Evolutionary conservation across 2,113 vertebrate genomes (phyloP).

Genomic region (Pituophis catenifer): DNA sequence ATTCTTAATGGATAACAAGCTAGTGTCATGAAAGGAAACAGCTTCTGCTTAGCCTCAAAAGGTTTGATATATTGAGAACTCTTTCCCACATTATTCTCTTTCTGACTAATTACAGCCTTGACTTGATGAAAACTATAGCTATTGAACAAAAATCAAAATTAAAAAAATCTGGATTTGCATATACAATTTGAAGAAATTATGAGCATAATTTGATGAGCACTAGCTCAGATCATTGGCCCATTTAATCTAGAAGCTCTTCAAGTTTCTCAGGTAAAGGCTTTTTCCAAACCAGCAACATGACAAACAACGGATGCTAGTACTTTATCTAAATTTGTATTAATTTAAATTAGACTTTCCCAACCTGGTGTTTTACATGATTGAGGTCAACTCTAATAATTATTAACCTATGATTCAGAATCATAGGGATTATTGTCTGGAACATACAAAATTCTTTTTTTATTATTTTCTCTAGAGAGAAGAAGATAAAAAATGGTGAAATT

Average conservation of each 20-base stretch:
- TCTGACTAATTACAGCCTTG: neutral
- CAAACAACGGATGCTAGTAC: neutral
- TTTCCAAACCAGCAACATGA: neutral
- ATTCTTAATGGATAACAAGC: neutral
- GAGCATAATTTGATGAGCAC: neutral
- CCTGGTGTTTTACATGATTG: neutral
- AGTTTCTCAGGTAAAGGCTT: neutral
- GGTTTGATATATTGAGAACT: neutral
- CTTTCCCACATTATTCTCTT: neutral
- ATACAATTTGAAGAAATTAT: neutral
- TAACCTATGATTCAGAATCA: neutral
- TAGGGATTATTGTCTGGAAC: neutral
- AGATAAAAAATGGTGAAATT: neutral
- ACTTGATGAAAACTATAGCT: neutral
- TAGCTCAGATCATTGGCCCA: neutral
- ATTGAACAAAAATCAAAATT: neutral
- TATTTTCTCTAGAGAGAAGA: neutral
- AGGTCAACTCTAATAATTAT: neutral
- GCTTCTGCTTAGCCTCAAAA: neutral
- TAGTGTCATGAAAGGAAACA: neutral
- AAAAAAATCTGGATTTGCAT: neutral
- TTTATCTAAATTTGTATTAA: neutral
- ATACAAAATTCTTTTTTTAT: neutral
- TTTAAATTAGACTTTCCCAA: neutral
- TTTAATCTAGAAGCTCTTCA: neutral